phyloP scores from a whole-genome alignment of 2,113 vertebrate genomes.

The Shinisaurus crocodilurus region DNA sequence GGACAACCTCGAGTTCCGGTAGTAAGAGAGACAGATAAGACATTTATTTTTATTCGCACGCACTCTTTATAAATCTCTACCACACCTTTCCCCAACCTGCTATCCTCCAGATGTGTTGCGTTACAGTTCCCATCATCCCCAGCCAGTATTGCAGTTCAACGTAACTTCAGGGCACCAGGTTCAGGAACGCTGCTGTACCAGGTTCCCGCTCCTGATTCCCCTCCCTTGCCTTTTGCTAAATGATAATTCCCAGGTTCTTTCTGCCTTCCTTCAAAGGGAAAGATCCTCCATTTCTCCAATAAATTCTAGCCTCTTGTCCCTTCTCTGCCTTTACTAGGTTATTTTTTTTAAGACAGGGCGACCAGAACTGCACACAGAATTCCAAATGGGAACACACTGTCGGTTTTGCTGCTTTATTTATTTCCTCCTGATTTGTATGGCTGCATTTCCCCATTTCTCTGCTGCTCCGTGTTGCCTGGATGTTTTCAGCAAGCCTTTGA shows the following conservation, averaged over 20 bases:
- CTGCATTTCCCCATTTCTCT: not conserved
- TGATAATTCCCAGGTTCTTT: too few relatives aligned
- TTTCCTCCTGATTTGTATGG: not conserved
- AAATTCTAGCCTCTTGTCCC: too few relatives aligned
- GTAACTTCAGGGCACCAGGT: too few relatives aligned
- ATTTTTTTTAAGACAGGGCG: too few relatives aligned
- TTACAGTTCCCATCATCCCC: not conserved
- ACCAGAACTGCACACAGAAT: not conserved
- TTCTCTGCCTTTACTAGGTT: not conserved
- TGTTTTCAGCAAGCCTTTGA: not conserved
- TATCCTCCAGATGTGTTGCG: not conserved
- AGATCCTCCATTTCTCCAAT: not conserved
- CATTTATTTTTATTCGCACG: not conserved
- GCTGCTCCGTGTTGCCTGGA: too few relatives aligned
- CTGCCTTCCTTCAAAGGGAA: not conserved
- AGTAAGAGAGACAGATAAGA: not conserved
- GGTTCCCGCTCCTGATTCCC: too few relatives aligned
- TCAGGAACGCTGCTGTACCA: too few relatives aligned
- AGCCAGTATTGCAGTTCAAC: not conserved
- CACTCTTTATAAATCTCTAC: too few relatives aligned
- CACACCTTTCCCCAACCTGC: not conserved
- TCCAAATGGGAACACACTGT: not conserved
- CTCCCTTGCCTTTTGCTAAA: too few relatives aligned
- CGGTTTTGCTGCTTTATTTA: not conserved
- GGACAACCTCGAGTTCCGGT: not conserved